Percentiles rank a stretch among this genome's conserved stretches.
Evolutionary conservation across 2,113 vertebrate genomes (phyloP).

Genomic region (Megaceryle maxima): DNA sequence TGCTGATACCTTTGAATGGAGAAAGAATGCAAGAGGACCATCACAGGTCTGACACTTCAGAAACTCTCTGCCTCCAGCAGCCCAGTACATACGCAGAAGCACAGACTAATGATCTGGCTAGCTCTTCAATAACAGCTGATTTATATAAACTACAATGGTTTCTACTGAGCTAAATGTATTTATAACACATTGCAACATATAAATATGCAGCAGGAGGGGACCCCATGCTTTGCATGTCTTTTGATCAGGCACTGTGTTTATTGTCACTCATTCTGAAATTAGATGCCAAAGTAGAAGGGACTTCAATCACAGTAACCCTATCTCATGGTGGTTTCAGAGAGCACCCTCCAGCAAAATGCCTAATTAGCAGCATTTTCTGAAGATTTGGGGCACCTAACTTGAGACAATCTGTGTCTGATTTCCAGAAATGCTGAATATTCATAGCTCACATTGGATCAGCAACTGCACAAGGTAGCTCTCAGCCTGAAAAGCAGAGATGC

Average conservation of each 20-base stretch:
- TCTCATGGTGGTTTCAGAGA: constrained; percentile 49
- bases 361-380: constrained; percentile 57
- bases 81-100: neutral
- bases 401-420: constrained; percentile 40
- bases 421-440: constrained; percentile 19
- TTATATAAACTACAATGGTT: constrained; percentile 53
- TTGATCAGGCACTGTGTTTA: constrained; percentile 63
- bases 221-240: constrained; percentile 58
- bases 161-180: constrained; percentile 64
- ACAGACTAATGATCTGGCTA: constrained; percentile 8
- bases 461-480: neutral
- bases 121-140: constrained; percentile 45
- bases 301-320: constrained; percentile 61
- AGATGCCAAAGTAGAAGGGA: constrained; percentile 48
- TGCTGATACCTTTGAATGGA: neutral
- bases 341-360: constrained; percentile 42
- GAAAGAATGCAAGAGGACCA: neutral
- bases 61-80: neutral
- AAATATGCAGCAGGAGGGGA: constrained; percentile 63
- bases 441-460: neutral
- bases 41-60: neutral
- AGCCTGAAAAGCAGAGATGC: neutral
- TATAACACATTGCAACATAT: constrained; percentile 59
- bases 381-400: constrained; percentile 47
- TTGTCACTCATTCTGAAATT: constrained; percentile 60